Evolutionary conservation across 2,113 vertebrate species (phyloP).

Genomic region (Camelus bactrianus): DNA sequence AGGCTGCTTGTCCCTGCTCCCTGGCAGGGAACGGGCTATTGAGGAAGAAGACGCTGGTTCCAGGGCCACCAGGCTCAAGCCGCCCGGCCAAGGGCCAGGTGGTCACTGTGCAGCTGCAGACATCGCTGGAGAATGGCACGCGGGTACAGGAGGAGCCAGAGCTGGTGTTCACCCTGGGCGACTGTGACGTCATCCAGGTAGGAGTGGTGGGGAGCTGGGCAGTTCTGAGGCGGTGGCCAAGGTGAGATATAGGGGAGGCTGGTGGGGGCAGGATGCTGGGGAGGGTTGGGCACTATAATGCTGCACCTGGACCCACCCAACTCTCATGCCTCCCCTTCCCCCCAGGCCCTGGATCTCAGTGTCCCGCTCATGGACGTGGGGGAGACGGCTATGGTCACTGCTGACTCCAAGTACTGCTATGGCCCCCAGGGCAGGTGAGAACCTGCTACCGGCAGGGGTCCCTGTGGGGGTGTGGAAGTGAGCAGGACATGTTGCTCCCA

Average conservation of each 20-base stretch:
- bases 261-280: neutral
- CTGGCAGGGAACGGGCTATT: conserved; percentile 92
- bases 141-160: conserved; percentile 89
- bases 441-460: neutral
- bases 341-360: conserved; percentile 94
- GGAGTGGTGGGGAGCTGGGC: neutral
- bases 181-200: conserved; percentile 97
- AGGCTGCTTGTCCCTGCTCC: fast-evolving
- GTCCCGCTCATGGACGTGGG: conserved; percentile 94
- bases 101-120: conserved; percentile 92
- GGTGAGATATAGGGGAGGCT: fast-evolving
- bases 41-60: conserved; percentile 94
- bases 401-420: conserved; percentile 95
- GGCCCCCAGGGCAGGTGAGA: conserved; percentile 94
- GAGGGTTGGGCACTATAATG: fast-evolving
- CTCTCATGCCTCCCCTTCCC: neutral
- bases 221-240: conserved; percentile 51
- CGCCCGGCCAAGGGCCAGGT: conserved; percentile 94
- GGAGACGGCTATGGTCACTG: conserved; percentile 91
- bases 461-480: neutral
- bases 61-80: conserved; percentile 88
- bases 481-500: too few relatives aligned
- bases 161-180: conserved; percentile 94
- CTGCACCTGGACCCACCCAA: neutral
- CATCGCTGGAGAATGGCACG: conserved; percentile 86